A percentile compares a stretch with the other conserved stretches of the same genome.
phyloP scores from a whole-genome alignment of 1,140 invertebrate genomes.

The Stegodyphus dumicola region DNA sequence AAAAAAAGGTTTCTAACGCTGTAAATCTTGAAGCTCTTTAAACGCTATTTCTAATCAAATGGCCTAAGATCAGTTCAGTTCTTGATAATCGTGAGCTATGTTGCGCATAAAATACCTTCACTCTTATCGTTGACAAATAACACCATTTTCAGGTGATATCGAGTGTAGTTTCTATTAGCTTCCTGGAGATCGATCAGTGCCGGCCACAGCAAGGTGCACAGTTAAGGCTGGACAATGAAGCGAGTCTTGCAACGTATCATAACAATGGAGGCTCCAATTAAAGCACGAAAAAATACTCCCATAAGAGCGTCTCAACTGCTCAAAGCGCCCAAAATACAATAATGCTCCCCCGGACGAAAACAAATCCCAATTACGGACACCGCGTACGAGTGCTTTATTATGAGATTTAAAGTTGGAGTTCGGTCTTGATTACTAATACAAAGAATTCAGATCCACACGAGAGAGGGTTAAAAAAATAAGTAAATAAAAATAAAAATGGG shows the following conservation, averaged over 20 bases:
- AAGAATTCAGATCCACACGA: conserved; percentile 16
- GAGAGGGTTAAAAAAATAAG: not conserved
- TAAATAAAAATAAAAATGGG: conserved; percentile 17
- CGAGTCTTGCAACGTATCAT: not conserved
- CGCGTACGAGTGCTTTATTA: conserved; percentile 42
- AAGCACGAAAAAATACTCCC: conserved; percentile 9
- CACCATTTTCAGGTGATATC: too few species aligned
- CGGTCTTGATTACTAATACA: conserved; percentile 55
- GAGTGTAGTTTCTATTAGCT: too few species aligned
- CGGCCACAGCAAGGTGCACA: too few species aligned
- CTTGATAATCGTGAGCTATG: too few species aligned
- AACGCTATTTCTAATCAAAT: too few species aligned
- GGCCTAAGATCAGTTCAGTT: too few species aligned
- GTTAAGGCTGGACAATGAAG: too few species aligned
- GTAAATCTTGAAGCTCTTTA: too few species aligned
- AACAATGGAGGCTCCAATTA: conserved; percentile 43
- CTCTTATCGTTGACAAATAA: too few species aligned
- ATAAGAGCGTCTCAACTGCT: not conserved
- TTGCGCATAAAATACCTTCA: too few species aligned
- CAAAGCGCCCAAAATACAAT: conserved; percentile 38
- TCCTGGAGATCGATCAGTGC: too few species aligned
- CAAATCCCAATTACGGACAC: conserved; percentile 52
- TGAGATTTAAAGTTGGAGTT: conserved; percentile 33
- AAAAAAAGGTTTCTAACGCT: too few species aligned
- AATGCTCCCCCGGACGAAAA: conserved; percentile 42